phyloP scores from a whole-genome alignment of 2,888 invertebrate species.

The Operophtera brumata region DNA sequence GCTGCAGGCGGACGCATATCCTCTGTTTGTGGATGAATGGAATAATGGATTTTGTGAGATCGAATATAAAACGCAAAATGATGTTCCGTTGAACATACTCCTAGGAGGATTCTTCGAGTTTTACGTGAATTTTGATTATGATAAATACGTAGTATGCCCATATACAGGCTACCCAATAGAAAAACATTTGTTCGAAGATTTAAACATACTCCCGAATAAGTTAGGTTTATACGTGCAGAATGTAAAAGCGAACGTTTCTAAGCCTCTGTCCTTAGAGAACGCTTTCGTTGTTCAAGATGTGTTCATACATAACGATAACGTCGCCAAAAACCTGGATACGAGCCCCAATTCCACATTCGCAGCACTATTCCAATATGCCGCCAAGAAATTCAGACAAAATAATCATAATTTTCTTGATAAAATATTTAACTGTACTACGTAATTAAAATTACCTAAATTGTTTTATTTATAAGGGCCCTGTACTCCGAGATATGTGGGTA shows the following conservation, averaged over 20 bases:
- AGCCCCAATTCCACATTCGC: neutral
- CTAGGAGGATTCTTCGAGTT: slow-evolving; percentile 47
- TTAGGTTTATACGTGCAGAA: neutral
- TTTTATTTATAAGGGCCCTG: too few species aligned
- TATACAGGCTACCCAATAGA: neutral
- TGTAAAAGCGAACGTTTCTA: neutral
- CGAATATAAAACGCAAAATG: neutral
- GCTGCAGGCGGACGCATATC: slow-evolving; percentile 12
- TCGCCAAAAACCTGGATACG: neutral
- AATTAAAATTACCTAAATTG: too few species aligned
- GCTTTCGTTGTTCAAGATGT: slow-evolving; percentile 6
- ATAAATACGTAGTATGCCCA: neutral
- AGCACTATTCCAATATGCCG: neutral
- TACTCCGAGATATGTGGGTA: too few species aligned
- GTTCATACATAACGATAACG: slow-evolving; percentile 10
- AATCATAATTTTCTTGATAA: neutral
- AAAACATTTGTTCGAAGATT: neutral
- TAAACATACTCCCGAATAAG: neutral
- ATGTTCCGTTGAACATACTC: slow-evolving; percentile 37
- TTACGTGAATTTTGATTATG: slow-evolving; percentile 37
- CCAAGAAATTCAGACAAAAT: slow-evolving; percentile 1
- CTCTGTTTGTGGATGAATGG: slow-evolving; percentile 11
- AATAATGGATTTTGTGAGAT: slow-evolving; percentile 9
- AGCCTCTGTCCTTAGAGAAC: neutral
- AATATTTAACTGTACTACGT: too few species aligned